These are phyloP conservation scores for Druceiella hillmani DNA, from an alignment of 2,888 invertebrate genomes.

Conservation along the genomic window DNA sequence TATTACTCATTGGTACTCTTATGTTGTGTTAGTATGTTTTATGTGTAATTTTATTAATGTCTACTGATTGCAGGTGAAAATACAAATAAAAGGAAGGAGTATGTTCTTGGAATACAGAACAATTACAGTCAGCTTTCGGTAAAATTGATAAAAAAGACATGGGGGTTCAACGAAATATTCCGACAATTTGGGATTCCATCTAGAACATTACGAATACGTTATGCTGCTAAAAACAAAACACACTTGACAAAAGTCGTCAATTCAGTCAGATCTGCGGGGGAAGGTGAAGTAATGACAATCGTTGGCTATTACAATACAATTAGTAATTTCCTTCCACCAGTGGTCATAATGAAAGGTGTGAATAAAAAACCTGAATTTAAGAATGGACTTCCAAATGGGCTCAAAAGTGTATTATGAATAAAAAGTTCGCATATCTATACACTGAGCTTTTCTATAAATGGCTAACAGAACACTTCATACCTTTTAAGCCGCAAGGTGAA, in stretches of 20 bases:
- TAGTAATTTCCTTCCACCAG: constrained; percentile 23
- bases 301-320: constrained; percentile 24
- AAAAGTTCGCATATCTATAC: constrained; percentile 24
- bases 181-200: background rate
- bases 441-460: constrained; percentile 22
- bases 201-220: background rate
- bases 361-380: constrained; percentile 19
- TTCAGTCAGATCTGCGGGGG: too few species aligned
- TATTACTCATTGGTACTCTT: too few species aligned
- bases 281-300: constrained; percentile 26
- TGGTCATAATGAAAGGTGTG: constrained; percentile 21
- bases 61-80: too few species aligned
- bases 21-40: too few species aligned
- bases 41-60: too few species aligned
- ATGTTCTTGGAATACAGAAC: constrained; percentile 1
- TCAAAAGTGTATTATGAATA: constrained; percentile 17
- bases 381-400: constrained; percentile 18
- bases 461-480: constrained; percentile 24
- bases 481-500: constrained; percentile 23
- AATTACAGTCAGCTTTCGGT: background rate
- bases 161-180: background rate
- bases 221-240: background rate
- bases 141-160: background rate
- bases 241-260: too few species aligned
- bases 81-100: background rate